Base-by-base conservation (phyloP, 2,888 invertebrate genomes). In the Chaetogeoica ovagalla region DNA sequence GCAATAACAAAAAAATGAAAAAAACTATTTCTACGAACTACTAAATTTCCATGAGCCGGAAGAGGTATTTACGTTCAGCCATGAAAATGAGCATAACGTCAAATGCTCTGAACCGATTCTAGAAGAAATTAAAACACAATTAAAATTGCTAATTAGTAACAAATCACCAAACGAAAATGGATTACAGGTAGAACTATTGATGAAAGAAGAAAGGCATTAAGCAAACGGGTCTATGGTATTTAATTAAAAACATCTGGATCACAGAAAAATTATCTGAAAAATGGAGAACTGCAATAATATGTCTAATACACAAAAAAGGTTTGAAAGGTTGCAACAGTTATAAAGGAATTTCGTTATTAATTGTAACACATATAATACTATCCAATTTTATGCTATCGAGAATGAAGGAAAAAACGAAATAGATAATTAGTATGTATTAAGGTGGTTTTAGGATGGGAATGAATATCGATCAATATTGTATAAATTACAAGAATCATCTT, bases 21-120 rank as follows among this genome's bases (percentile, higher is more conserved):
- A 48, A 70, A 6, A 9, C n/a, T 70, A 70, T 70, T 70, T 57
- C 9, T 15, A 70, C 19, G 57, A 72, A 21, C 60, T 72, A 60
- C 60, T 72, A 15, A 72, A 59, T 39, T 60, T 43, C 15, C 21
- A 72, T 60, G 60, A 72, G 37, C 70, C 57, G 57, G 37, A 60
- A 60, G 72, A 72, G 72, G 13, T 72, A 8, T 72, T 60, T n/a
- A 72, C 59, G 21, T 60, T 72, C 17, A 72, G 8, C 43, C 19
- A 17, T 21, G 9, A 2, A 13, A 60, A 72, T 23, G 59, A 60
- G 19, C 30, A 70, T 57, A 70, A n/a, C 55, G 19, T 19, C 15
- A 43, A 72, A 43, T 60, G 30, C 13, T 21, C 39, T 30, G 71
- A 71, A 71, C 39, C 30, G 37, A 71, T 39, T 30, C 71, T 71